Evolutionary conservation across 2,113 vertebrate genomes (phyloP).

Genomic region (Corythaeola cristata): DNA sequence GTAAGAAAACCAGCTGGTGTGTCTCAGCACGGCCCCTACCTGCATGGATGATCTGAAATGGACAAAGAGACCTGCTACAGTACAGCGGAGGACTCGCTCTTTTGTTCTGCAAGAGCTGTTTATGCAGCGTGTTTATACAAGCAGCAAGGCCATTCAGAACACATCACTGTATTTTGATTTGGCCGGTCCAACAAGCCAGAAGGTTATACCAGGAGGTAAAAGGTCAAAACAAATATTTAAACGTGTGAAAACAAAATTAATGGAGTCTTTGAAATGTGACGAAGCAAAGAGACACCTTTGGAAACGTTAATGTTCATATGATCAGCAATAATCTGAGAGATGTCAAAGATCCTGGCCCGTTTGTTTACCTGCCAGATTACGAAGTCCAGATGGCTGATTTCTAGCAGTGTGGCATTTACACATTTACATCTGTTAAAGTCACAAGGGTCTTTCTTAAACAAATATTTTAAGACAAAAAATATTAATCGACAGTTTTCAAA

Average conservation of each 20-base stretch:
- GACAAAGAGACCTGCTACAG: background rate
- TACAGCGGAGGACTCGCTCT: accelerated
- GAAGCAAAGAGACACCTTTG: conserved; percentile 51
- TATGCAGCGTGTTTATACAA: conserved; percentile 27
- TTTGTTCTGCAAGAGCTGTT: conserved; percentile 16
- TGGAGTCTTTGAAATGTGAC: conserved; percentile 41
- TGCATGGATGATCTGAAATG: background rate
- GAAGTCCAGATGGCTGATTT: conserved; percentile 43
- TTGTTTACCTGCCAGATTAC: conserved; percentile 52
- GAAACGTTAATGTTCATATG: conserved; percentile 41
- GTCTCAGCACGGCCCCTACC: background rate
- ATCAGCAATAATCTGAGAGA: conserved; percentile 48
- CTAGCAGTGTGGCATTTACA: background rate
- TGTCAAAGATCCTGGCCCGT: background rate
- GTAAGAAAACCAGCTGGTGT: background rate
- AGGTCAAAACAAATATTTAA: conserved; percentile 71
- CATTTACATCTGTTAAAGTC: background rate
- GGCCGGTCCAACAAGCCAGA: background rate
- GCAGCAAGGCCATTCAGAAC: background rate
- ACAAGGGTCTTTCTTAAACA: background rate
- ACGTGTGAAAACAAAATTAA: conserved; percentile 44
- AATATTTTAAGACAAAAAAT: conserved; percentile 23
- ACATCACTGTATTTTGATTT: conserved; percentile 14
- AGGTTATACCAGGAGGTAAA: conserved; percentile 31
- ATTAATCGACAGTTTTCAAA: background rate